Evolutionary conservation across 2,113 vertebrate species (phyloP).

Genomic region (Pachyramphus minor): DNA sequence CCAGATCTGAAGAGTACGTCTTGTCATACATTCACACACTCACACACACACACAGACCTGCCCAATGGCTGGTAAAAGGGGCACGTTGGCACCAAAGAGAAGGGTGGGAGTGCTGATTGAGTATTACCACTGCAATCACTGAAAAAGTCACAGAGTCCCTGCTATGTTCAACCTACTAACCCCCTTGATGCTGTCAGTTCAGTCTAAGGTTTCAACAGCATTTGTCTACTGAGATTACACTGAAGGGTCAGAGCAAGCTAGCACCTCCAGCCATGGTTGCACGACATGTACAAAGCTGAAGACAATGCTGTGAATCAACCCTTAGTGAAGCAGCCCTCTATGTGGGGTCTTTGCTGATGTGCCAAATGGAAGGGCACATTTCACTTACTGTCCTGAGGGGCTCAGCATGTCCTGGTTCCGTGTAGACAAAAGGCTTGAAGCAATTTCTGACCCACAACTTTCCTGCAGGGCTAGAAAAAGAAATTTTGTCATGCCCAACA

Average conservation of each 20-base stretch:
- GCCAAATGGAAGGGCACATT: background rate
- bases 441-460: background rate
- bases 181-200: background rate
- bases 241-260: background rate
- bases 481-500: background rate
- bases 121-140: background rate
- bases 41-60: background rate
- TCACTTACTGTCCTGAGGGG: background rate
- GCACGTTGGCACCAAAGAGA: background rate
- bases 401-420: background rate
- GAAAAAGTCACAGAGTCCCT: background rate
- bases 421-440: background rate
- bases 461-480: background rate
- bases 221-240: background rate
- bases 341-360: background rate
- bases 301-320: background rate
- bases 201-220: background rate
- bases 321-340: background rate
- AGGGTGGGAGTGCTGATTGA: background rate
- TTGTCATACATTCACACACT: background rate
- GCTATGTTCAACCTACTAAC: background rate
- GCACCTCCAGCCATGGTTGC: background rate
- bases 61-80: background rate
- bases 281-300: background rate
- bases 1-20: background rate